Conservation (phyloP, 2,797 vertebrate genomes). For the Hydrolagus colliei region DNA sequence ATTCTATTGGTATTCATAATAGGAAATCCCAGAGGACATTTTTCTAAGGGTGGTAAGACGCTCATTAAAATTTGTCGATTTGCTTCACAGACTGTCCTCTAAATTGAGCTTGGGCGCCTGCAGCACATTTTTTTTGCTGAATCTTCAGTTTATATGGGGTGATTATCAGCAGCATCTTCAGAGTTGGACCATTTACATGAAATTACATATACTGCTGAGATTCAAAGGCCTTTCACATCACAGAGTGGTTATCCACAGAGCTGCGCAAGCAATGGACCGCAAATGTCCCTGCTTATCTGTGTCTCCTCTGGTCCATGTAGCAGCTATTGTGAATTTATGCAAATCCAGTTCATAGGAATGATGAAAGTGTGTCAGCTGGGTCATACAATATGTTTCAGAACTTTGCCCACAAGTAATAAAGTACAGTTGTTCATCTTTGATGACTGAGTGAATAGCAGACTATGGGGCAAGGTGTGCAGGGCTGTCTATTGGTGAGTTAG, state of each 20-base stretch:
- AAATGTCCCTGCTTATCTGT: neutral
- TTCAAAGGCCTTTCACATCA: neutral
- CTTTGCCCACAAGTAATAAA: neutral
- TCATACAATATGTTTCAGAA: neutral
- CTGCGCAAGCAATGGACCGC: neutral
- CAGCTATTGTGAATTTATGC: neutral
- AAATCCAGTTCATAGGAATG: neutral
- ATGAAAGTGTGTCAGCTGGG: neutral
- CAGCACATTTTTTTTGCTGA: neutral
- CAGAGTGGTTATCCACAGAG: neutral
- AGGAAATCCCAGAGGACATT: constrained; percentile 13
- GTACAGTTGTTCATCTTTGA: neutral
- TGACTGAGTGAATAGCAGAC: neutral
- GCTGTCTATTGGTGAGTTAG: no score
- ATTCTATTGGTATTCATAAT: neutral
- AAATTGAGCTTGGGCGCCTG: neutral
- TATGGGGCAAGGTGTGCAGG: neutral
- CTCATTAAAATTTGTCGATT: neutral
- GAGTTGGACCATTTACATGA: neutral
- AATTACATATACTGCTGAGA: constrained; percentile 13
- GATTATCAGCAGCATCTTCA: neutral
- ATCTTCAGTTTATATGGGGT: neutral
- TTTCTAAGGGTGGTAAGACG: neutral
- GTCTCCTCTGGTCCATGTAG: neutral
- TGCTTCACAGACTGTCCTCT: neutral